Evolutionary conservation across 2,113 vertebrate species (phyloP).

Genomic region (Lasiurus borealis): DNA sequence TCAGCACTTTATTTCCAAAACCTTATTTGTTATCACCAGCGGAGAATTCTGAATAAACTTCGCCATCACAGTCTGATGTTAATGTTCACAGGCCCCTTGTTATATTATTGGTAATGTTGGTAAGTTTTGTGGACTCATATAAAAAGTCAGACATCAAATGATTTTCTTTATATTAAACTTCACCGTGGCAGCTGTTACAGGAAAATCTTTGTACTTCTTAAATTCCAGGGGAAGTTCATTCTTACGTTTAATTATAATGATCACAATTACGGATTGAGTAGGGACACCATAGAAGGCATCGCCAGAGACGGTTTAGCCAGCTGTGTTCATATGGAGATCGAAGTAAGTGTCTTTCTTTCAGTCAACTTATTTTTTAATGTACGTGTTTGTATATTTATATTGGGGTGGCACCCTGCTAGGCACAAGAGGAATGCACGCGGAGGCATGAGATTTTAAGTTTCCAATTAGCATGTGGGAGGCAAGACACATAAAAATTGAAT

Average conservation of each 20-base stretch:
- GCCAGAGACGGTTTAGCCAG: slow-evolving; percentile 94
- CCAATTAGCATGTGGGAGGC: neutral
- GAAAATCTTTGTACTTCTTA: slow-evolving; percentile 52
- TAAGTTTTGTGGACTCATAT: neutral
- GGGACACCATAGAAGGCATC: slow-evolving; percentile 92
- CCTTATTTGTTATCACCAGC: neutral
- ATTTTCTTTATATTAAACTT: neutral
- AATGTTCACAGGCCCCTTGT: neutral
- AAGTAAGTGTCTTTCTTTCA: slow-evolving; percentile 85
- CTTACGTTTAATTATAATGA: slow-evolving; percentile 89
- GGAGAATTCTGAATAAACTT: neutral
- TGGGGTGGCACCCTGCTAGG: neutral
- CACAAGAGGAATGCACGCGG: neutral
- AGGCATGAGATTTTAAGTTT: neutral
- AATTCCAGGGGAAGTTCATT: slow-evolving; percentile 93
- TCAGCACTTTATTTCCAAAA: slow-evolving; percentile 6
- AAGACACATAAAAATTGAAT: neutral
- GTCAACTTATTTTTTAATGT: neutral
- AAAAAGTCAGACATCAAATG: neutral
- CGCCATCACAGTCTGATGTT: neutral
- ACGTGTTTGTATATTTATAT: neutral
- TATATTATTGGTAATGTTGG: neutral
- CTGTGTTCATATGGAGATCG: slow-evolving; percentile 95
- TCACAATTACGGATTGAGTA: slow-evolving; percentile 91
- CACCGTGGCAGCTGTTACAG: neutral